Base-by-base conservation (phyloP, 1,140 invertebrate genomes). In the Pissodes strobi region DNA sequence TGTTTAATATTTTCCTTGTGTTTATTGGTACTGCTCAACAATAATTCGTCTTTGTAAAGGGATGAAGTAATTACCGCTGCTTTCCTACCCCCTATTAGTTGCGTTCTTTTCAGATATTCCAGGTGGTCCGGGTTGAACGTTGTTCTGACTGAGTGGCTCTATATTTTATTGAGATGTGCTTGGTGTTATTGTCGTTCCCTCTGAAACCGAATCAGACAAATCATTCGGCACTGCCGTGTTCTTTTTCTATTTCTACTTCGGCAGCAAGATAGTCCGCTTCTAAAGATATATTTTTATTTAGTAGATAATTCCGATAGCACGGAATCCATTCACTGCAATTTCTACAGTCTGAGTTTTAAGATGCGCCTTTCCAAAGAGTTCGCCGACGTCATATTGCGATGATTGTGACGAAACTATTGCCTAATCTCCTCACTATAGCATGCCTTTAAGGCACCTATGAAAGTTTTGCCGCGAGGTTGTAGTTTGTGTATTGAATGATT, bases 371-470 rank as follows among this genome's bases (percentile, higher is more conserved):
- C n/a, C n/a, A n/a, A n/a, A n/a, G n/a, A n/a, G n/a, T n/a, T n/a
- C n/a, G n/a, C n/a, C n/a, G n/a, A 13, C 63, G 56, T 30, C 62
- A 52, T 22, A 65, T 23, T 65, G 49, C 63, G 57, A 39, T 38
- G n/a, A 51, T 65, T 64, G 37, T 25, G 64, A 25, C 27, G 52
- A 39, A 56, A 70, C 6, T 59, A 27, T 13, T n/a, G n/a, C n/a
- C n/a, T n/a, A n/a, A n/a, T n/a, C n/a, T n/a, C n/a, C n/a, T n/a
- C n/a, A n/a, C n/a, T n/a, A n/a, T n/a, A n/a, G n/a, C n/a, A n/a
- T n/a, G n/a, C n/a, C n/a, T n/a, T n/a, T n/a, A n/a, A n/a, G 67
- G 53, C 51, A 77, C 77, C 10, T 76, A 58, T 21, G 77, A 76
- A 55, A 79, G 75, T 75, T 78, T n/a, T n/a, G n/a, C n/a, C n/a